Base-by-base conservation (phyloP, 2,113 vertebrate genomes). In the human (Homo sapiens) region DNA sequence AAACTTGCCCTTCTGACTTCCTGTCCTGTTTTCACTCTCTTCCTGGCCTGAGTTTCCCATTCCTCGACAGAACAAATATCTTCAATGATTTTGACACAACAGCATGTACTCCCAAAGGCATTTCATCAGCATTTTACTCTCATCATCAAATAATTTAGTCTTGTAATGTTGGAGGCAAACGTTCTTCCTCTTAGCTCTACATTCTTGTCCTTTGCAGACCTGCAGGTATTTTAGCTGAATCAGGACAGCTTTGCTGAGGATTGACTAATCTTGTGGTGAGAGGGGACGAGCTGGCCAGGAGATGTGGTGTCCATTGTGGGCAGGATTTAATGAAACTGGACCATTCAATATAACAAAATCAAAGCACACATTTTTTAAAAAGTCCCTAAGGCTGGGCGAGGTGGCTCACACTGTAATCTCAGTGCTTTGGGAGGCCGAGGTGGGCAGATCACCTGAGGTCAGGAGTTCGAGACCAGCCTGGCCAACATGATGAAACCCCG, bases 41-140 rank as follows among this genome's bases (percentile, higher is more conserved):
- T 75, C 68, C 70, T 68, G 52, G 10, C n/a, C 38, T 48, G 38
- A 43, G 9, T 88, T 64, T 88, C 78, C 57, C 13, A 0, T 66
- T 82, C 43, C 85, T 50, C 8, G 20, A 73, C 59, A 86, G 59
- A 84, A 45, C 7, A 22, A 52, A 48, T 84, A 61, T 18, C 50
- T 76, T 96, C 30, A 11, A 17, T 84, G 73, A 91, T 93, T 97
- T 84, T 85, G 66, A 94, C 80, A 92, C 61, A 87, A 81, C 12
- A 57, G 13, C 48, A 18, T 43, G 80, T 81, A 68, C 79, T 90
- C 76, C 89, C 87, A 23, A 50, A 80, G 89, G 93, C 86, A 75
- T 76, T 96, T 84, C 50, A 59, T 94, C 68, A 84, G 35, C 35
- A n/a, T 96, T 96, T 97, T 95, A 83, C 94, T 85, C 78, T 93